Evolutionary conservation across 1,140 invertebrate species (phyloP), one percentile per base, ranked within the genome.

Genomic region (Zaprionus davidi): DNA sequence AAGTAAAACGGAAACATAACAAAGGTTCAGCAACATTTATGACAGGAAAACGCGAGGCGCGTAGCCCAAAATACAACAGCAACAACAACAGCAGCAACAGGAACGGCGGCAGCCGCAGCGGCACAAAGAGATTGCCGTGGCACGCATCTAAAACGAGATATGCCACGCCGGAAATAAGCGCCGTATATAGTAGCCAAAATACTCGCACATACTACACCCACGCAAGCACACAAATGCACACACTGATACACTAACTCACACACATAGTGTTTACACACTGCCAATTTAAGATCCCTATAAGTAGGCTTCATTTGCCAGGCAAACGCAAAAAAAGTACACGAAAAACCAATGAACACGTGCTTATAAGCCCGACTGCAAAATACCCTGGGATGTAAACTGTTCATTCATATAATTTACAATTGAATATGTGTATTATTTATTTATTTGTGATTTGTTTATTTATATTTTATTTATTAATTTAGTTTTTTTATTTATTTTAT

Each of bases 1-100:
- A 90, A 90, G 85, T 90, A 77, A 90, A 90, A 81, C 85, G 85
- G 85, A 90, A 90, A 90, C 72, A 87, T 90, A 90, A 90, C 85
- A 90, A 90, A 90, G 85, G 84, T 81, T 90, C 85, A 80, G 85
- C 85, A 71, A 79, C 84, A 90, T 88, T 88, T 88, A 88, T 88
- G 84, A 90, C 84, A 88, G 85, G 85, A 90, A 90, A 90, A 90
- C 85, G 85, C 85, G 81, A 85, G 90, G 88, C 84, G 85, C 71
- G 41, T 51, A 69, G 71, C 66, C 57, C 67, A 51, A 60, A 69
- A 69, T 53, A 68, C 71, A 70, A 53, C 46, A 66, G 66, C 51
- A 71, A 53, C 49, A 63, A 64, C 69, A 64, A 26, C n/a, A 64
- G 17, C 22, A 57, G 38, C 49, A 71, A 56, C 31, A 67, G 44